A percentile compares a stretch with the other conserved stretches of the same genome.
These are phyloP conservation scores for Cryptotis parvus DNA, from an alignment of 2,113 vertebrate genomes.

Conservation along the genomic window DNA sequence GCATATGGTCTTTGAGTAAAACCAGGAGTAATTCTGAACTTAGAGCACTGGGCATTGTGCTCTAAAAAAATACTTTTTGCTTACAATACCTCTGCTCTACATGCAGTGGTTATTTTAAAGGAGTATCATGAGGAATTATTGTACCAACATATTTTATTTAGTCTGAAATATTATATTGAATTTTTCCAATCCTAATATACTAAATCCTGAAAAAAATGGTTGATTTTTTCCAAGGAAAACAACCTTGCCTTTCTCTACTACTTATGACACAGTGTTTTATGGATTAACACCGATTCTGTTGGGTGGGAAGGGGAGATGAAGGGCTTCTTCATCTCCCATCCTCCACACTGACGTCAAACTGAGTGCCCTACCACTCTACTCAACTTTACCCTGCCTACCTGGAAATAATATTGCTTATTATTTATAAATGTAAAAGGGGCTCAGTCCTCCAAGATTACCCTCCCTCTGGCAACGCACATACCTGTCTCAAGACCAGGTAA, in stretches of 20 bases:
- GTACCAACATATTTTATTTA: background rate
- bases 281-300: background rate
- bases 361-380: background rate
- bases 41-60: too few relatives aligned
- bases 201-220: background rate
- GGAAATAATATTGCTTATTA: background rate
- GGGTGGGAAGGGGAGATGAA: too few relatives aligned
- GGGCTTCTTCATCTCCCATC: background rate
- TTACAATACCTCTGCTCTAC: background rate
- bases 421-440: background rate
- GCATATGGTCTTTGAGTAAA: too few relatives aligned
- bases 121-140: background rate
- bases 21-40: too few relatives aligned
- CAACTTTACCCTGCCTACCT: background rate
- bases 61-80: background rate
- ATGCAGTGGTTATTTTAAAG: background rate
- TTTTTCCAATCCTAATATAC: background rate
- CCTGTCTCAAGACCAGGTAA: background rate
- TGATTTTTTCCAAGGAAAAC: background rate
- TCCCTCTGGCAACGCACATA: background rate
- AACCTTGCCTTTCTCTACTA: background rate
- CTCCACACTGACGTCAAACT: background rate
- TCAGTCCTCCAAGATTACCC: background rate
- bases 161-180: background rate
- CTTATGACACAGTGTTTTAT: background rate